These are phyloP conservation scores for Oxyura jamaicensis DNA, from an alignment of 2,113 vertebrate species.

Conservation along the genomic window DNA sequence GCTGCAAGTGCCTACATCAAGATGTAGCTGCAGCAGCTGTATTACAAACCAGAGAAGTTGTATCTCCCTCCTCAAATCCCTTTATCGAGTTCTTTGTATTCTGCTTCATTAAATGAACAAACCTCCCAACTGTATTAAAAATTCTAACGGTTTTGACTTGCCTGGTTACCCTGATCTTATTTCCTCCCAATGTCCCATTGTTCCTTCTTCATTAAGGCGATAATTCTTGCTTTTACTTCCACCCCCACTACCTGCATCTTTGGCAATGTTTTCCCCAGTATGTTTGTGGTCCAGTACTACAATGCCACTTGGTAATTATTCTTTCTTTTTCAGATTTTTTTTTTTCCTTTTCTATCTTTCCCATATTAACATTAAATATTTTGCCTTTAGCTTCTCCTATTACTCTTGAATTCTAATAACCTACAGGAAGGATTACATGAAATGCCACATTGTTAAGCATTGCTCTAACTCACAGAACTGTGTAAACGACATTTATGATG, in stretches of 20 bases:
- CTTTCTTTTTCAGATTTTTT: not conserved
- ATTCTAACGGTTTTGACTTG: not conserved
- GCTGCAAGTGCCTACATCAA: not conserved
- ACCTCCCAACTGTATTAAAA: not conserved
- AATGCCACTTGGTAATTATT: not conserved
- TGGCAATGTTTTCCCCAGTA: not conserved
- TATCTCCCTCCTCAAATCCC: not conserved
- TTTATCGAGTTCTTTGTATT: not conserved
- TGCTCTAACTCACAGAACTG: not conserved
- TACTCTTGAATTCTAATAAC: not conserved
- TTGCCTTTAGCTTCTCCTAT: not conserved
- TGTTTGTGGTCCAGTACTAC: not conserved
- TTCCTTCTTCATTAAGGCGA: not conserved
- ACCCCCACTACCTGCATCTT: not conserved
- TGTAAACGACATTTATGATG: rapidly evolving
- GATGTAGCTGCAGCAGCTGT: not conserved
- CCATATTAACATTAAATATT: not conserved
- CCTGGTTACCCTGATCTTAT: not conserved
- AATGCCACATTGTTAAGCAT: not conserved
- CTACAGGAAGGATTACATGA: not conserved
- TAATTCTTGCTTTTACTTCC: not conserved
- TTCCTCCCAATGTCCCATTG: not conserved
- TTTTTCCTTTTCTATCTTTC: not conserved
- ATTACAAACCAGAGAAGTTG: not conserved
- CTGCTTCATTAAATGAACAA: not conserved